Evolutionary conservation across 2,888 invertebrate genomes (phyloP).

Genomic region (Linnaemya tessellans): DNA sequence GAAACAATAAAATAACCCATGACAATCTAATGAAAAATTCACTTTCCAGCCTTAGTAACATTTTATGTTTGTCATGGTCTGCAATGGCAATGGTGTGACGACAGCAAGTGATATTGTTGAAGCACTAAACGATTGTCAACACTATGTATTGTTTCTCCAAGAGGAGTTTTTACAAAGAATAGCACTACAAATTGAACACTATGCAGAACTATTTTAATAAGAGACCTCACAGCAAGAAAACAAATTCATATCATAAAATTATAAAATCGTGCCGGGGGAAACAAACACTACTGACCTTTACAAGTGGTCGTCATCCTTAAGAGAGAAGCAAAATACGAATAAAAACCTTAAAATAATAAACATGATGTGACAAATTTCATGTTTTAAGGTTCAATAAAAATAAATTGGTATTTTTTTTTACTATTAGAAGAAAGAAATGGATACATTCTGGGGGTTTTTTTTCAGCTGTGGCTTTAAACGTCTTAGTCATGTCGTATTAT

Average conservation of each 20-base stretch:
- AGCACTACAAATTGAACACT: slow-evolving; percentile 19
- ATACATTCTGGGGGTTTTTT: slow-evolving; percentile 10
- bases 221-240: slow-evolving; percentile 56
- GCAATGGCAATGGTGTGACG: background rate
- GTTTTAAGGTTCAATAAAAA: slow-evolving; percentile 42
- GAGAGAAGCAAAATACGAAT: slow-evolving; percentile 16
- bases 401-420: slow-evolving; percentile 58
- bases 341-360: slow-evolving; percentile 66
- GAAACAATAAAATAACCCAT: background rate
- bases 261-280: slow-evolving; percentile 61
- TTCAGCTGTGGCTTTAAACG: slow-evolving; percentile 4
- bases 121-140: slow-evolving; percentile 65
- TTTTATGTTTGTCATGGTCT: slow-evolving; percentile 45
- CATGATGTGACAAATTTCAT: slow-evolving; percentile 72
- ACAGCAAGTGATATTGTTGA: slow-evolving; percentile 8
- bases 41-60: background rate
- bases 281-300: slow-evolving; percentile 62
- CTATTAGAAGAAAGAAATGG: slow-evolving; percentile 56
- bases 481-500: slow-evolving; percentile 17
- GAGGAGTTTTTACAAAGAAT: slow-evolving; percentile 57
- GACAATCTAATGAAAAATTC: slow-evolving; percentile 14
- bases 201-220: slow-evolving; percentile 12
- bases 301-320: slow-evolving; percentile 52
- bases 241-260: slow-evolving; percentile 41
- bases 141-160: slow-evolving; percentile 63